Evolutionary conservation across 2,113 vertebrate genomes (phyloP).

Genomic region (Oreochromis aureus): DNA sequence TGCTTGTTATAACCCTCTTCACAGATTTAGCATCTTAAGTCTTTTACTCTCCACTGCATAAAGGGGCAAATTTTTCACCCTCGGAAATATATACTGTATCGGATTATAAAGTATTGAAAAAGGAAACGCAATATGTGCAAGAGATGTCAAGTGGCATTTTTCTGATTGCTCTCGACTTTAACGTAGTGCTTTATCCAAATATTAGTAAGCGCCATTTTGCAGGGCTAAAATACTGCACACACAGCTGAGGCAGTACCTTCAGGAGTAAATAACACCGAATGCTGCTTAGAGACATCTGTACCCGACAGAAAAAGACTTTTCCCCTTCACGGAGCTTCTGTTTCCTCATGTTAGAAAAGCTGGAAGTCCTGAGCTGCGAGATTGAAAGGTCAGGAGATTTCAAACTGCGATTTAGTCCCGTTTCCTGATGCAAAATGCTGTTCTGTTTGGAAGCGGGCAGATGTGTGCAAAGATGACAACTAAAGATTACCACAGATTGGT

Average conservation of each 20-base stretch:
- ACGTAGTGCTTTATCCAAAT: background rate
- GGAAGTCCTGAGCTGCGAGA: background rate
- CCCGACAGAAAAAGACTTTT: background rate
- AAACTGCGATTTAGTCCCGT: background rate
- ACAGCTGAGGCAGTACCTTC: background rate
- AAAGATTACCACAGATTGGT: background rate
- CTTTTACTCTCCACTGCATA: conserved; percentile 36
- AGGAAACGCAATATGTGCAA: conserved; percentile 39
- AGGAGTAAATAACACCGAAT: background rate
- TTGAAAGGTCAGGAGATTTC: background rate
- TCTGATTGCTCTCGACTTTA: background rate
- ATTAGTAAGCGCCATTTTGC: background rate
- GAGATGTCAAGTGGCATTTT: conserved; percentile 27
- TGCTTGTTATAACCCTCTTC: conserved; percentile 25
- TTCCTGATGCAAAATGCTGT: background rate
- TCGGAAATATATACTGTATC: conserved; percentile 36
- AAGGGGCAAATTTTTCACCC: conserved; percentile 46
- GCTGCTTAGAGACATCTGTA: background rate
- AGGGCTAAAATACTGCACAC: background rate
- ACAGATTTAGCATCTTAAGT: conserved; percentile 40
- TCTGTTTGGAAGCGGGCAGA: background rate
- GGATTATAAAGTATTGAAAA: conserved; percentile 31
- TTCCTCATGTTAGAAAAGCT: background rate
- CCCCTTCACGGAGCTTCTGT: background rate
- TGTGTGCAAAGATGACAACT: background rate